phyloP scores from a whole-genome alignment of 2,113 vertebrate species.

The Mesembrinibis cayennensis region DNA sequence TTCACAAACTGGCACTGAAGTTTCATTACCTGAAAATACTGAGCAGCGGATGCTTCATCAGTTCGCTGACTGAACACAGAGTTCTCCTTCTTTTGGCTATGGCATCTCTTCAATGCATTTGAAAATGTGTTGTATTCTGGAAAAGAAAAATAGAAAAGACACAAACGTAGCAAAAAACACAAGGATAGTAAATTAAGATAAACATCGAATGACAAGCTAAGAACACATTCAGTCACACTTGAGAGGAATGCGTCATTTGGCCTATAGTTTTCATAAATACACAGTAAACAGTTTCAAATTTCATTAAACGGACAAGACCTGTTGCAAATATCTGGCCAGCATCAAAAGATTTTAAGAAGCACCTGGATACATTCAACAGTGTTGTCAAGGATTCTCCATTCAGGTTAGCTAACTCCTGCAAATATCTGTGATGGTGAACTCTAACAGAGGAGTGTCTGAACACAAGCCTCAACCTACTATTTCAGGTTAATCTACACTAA shows the following conservation, averaged over 20 bases:
- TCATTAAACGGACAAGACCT: neutral
- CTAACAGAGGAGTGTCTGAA: neutral
- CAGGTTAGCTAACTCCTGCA: neutral
- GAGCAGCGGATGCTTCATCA: slow-evolving; percentile 58
- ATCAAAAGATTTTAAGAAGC: neutral
- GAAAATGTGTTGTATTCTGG: slow-evolving; percentile 72
- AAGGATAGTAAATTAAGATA: neutral
- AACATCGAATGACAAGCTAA: neutral
- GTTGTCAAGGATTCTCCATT: neutral
- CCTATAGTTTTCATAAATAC: neutral
- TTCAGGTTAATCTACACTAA: neutral
- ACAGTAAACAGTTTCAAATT: neutral
- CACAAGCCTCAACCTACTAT: neutral
- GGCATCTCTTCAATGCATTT: slow-evolving; percentile 44
- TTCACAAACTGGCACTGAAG: neutral
- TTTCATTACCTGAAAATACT: slow-evolving; percentile 76
- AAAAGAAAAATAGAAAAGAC: neutral
- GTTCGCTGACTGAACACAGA: slow-evolving; percentile 55
- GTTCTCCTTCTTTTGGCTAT: slow-evolving; percentile 9
- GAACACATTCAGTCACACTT: neutral
- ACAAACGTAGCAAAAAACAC: neutral
- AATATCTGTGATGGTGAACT: neutral
- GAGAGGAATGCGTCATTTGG: neutral
- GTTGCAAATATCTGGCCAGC: neutral
- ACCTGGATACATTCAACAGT: neutral